Base-by-base conservation (phyloP, 1,140 invertebrate species). In the Philopotamus ludificatus region DNA sequence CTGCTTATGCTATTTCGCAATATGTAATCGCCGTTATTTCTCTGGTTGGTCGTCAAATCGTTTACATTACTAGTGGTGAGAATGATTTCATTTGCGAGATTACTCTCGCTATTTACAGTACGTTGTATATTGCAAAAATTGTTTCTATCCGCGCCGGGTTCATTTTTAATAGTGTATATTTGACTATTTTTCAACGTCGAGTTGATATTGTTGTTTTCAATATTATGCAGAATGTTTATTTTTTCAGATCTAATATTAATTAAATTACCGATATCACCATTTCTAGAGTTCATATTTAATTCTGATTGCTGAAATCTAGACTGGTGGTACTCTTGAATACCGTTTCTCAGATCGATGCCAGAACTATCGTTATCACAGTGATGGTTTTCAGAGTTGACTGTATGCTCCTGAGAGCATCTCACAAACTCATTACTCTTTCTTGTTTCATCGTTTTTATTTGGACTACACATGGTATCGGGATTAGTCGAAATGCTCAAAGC, bases 281-380 rank as follows among this genome's bases (percentile, higher is more conserved):
- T 65, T 58, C 65, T 70, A n/a, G 53, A 51, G 16, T 64, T 63
- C 44, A 60, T 57, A 34, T 66, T 67, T 9, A 67, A 54, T 57
- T 70, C 68, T 10, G 51, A 50, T 39, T 49, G 55, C 21, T 64
- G 64, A 50, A 63, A 68, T 45, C 69, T 62, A 12, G 58, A 20
- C 12, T 55, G 50, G 26, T 64, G 66, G 54, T 58, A 68, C 15
- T 70, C 69, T 34, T 59, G 63, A 9, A 67, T 41, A 26, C 62
- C 69, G 25, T 70, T 70, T 61, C 68, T 64, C n/a, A 70, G 54
- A 51, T 70, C 68, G 51, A 70, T 65, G 7, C 68, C 68, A 15
- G 54, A 51, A 49, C 49, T 26, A 22, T 51, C 57, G 28, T 26
- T 47, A 49, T 67, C 58, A n/a, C 59, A 60, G 54, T 58, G 45